These are phyloP conservation scores for Prunella strophiata DNA, from an alignment of 2,797 vertebrate genomes.

Conservation along the genomic window DNA sequence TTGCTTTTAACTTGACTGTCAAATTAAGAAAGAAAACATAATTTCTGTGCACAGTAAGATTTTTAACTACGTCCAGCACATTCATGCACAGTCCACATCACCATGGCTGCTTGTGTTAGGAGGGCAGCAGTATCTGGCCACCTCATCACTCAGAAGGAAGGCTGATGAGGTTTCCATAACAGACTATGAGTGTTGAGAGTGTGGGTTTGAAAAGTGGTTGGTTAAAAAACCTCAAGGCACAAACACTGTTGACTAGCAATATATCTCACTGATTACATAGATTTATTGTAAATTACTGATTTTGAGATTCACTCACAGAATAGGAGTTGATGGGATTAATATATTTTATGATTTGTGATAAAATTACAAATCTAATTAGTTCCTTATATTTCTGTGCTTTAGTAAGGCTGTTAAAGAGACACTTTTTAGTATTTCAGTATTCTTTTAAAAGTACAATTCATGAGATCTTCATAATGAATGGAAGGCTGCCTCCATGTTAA, in stretches of 20 bases:
- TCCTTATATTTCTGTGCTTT: background rate
- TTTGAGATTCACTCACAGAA: background rate
- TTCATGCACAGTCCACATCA: background rate
- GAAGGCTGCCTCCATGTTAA: background rate
- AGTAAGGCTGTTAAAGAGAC: background rate
- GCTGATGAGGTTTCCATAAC: background rate
- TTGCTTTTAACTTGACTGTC: background rate
- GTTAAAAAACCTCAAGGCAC: background rate
- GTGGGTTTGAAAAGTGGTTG: background rate
- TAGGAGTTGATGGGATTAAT: background rate
- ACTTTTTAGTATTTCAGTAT: background rate
- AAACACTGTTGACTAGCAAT: background rate
- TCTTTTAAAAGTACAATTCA: background rate
- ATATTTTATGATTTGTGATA: background rate
- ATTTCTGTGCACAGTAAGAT: background rate
- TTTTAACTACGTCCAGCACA: background rate
- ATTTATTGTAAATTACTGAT: background rate
- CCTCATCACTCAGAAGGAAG: background rate
- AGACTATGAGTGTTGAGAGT: background rate
- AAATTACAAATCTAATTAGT: background rate
- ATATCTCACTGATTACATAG: background rate
- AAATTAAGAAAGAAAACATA: background rate
- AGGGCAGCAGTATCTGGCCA: background rate
- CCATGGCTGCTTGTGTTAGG: background rate
- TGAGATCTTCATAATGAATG: background rate